A percentile compares a stretch with the other conserved stretches of the same genome.
Evolutionary conservation across 2,797 vertebrate species (phyloP).

Genomic region (Acipenser oxyrinchus): DNA sequence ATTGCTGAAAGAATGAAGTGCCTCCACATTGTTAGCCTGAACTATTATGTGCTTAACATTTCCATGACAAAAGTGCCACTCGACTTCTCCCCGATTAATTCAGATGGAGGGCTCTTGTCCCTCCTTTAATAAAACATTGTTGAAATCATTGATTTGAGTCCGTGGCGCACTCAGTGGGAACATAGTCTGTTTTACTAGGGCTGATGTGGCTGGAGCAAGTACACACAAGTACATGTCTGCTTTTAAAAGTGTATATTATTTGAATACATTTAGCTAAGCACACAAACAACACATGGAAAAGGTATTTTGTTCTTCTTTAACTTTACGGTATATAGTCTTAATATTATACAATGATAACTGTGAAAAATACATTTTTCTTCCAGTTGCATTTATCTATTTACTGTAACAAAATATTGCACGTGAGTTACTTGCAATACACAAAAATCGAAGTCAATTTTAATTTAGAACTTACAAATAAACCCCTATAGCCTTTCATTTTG

Average conservation of each 20-base stretch:
- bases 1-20: constrained; percentile 96
- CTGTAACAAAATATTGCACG: too few relatives aligned
- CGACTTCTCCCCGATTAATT: constrained; percentile 97
- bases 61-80: constrained; percentile 99
- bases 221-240: not conserved
- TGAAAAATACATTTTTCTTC: too few relatives aligned
- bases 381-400: too few relatives aligned
- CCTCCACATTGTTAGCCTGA: constrained; percentile 85
- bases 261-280: too few relatives aligned
- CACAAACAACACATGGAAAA: too few relatives aligned
- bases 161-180: constrained; percentile 69
- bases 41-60: constrained; percentile 99
- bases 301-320: too few relatives aligned
- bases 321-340: too few relatives aligned
- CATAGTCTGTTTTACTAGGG: constrained; percentile 61
- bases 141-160: constrained; percentile 88
- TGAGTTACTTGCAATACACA: too few relatives aligned
- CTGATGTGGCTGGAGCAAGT: constrained; percentile 3
- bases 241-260: not conserved
- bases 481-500: too few relatives aligned
- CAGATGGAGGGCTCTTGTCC: constrained; percentile 85
- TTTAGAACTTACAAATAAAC: too few relatives aligned
- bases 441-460: too few relatives aligned
- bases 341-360: too few relatives aligned
- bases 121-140: constrained; percentile 93